Percentiles rank a stretch among this genome's conserved stretches.
Conservation (phyloP, 35 echinoderm and acorn worm genomes). For the Ophiothrix spiculata region DNA sequence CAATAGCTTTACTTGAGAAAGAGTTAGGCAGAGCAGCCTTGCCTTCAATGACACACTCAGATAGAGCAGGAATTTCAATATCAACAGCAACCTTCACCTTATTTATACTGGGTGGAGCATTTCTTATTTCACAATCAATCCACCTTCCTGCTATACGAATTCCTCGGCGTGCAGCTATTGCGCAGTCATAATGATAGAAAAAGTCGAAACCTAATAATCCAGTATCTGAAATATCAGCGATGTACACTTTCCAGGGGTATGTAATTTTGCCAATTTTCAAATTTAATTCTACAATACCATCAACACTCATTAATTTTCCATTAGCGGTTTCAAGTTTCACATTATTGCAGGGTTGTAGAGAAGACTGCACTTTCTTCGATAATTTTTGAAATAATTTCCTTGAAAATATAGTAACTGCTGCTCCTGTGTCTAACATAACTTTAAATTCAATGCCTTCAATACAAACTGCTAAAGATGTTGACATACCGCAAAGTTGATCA, state of each 20-base stretch:
- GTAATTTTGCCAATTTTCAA: background rate
- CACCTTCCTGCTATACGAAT: background rate
- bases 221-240: slow-evolving; percentile 26
- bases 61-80: slow-evolving; percentile 17
- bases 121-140: slow-evolving; percentile 26
- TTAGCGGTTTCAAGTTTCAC: slow-evolving; percentile 2
- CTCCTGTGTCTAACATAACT: background rate
- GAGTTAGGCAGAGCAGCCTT: background rate
- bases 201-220: slow-evolving; percentile 43
- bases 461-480: background rate
- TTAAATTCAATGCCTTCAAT: background rate
- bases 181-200: slow-evolving; percentile 37
- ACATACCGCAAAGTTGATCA: too few relatives aligned
- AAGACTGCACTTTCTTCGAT: background rate
- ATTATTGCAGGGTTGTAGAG: background rate
- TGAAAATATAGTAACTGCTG: background rate
- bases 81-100: slow-evolving; percentile 11
- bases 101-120: background rate
- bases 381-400: background rate
- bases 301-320: background rate
- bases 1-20: background rate
- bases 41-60: slow-evolving; percentile 35
- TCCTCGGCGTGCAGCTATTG: slow-evolving; percentile 20
- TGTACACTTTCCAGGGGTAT: slow-evolving; percentile 25
- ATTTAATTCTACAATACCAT: background rate